Evolutionary conservation across 2,888 invertebrate species (phyloP).

Genomic region (Smittia aterrima): DNA sequence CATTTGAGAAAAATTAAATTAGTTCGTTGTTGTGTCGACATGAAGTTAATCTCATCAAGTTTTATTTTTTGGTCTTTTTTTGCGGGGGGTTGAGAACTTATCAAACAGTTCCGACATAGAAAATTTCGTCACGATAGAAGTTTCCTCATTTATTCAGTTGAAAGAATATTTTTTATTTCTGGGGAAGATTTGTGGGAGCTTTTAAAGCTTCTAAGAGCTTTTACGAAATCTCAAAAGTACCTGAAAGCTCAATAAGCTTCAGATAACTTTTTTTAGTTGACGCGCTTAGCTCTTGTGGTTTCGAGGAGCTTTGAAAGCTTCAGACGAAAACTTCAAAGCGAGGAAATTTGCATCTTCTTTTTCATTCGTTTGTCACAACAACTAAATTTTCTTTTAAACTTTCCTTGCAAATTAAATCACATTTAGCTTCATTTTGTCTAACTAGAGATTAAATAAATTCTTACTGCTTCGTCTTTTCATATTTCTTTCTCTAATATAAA

Average conservation of each 20-base stretch:
- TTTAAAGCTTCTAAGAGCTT: not conserved
- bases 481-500: conserved; percentile 22
- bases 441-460: conserved; percentile 37
- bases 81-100: not conserved
- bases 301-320: not conserved
- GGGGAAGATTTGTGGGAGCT: conserved; percentile 24
- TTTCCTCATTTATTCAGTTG: not conserved
- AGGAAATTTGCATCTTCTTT: not conserved
- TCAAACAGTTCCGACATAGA: not conserved
- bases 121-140: conserved; percentile 31
- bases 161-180: not conserved
- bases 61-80: not conserved
- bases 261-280: too few relatives aligned
- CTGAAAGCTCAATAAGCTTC: too few relatives aligned
- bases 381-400: conserved; percentile 3
- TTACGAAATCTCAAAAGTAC: not conserved
- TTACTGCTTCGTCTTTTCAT: not conserved
- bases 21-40: conserved; percentile 19
- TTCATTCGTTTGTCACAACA: not conserved
- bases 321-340: not conserved
- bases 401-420: conserved; percentile 33
- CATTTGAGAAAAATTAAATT: conserved; percentile 1
- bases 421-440: conserved; percentile 40
- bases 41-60: conserved; percentile 6
- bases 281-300: too few relatives aligned